Evolutionary conservation across 2,113 vertebrate species (phyloP).

Genomic region (Gadus macrocephalus): DNA sequence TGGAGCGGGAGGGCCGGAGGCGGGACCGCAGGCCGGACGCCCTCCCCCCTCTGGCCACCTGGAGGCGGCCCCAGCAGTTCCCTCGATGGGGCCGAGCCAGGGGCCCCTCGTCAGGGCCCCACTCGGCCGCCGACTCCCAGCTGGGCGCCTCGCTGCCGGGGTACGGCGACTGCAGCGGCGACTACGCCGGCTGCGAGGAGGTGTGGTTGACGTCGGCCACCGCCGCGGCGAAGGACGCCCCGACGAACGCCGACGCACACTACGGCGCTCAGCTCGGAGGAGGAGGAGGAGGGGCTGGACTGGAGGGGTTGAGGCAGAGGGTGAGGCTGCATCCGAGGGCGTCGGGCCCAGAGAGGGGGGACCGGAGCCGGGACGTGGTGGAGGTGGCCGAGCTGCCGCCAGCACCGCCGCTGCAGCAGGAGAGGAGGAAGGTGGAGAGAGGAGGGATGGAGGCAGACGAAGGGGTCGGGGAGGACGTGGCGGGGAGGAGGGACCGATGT

Average conservation of each 20-base stretch:
- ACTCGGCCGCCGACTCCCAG: conserved; percentile 53
- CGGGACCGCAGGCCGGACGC: conserved; percentile 52
- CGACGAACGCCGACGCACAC: conserved; percentile 37
- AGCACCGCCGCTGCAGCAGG: conserved; percentile 1
- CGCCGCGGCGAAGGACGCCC: conserved; percentile 40
- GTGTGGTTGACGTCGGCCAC: conserved; percentile 35
- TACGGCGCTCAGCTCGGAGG: conserved; percentile 23
- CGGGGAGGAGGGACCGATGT: conserved; percentile 42
- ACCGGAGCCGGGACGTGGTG: conserved; percentile 52
- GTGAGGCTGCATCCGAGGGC: conserved; percentile 51
- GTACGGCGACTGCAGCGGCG: conserved; percentile 29
- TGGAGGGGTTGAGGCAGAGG: conserved; percentile 52
- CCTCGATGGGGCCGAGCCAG: conserved; percentile 54
- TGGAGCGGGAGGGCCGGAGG: conserved; percentile 50
- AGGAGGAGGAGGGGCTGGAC: not conserved
- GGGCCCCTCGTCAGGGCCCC: conserved; percentile 35
- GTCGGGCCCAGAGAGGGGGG: conserved; percentile 25
- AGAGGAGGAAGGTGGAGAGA: conserved; percentile 65
- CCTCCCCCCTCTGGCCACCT: conserved; percentile 68
- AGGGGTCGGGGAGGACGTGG: conserved; percentile 60
- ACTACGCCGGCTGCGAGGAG: conserved; percentile 60
- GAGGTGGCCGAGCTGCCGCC: conserved; percentile 12
- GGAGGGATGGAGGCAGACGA: conserved; percentile 67
- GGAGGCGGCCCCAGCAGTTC: conserved; percentile 70
- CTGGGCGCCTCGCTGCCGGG: conserved; percentile 35